phyloP scores from a whole-genome alignment of 2,888 invertebrate species.

The Ophraella communa region DNA sequence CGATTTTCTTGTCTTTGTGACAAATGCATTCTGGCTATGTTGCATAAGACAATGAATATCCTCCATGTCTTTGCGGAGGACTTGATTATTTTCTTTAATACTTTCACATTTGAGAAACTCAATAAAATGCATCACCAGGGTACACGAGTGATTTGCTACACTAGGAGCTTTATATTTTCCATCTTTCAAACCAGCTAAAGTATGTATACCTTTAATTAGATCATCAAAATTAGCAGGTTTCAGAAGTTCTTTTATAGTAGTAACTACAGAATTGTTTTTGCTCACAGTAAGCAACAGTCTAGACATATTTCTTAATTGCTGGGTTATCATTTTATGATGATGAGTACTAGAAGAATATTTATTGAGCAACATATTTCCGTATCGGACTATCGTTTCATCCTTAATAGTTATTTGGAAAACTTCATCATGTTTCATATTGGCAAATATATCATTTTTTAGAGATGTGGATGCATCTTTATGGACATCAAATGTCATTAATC shows the following conservation, averaged over 20 bases:
- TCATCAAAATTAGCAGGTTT: background rate
- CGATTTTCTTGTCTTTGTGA: conserved; percentile 8
- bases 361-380: background rate
- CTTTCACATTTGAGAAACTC: too few species aligned
- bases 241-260: too few species aligned
- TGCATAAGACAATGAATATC: too few species aligned
- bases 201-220: too few species aligned
- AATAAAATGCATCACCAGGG: background rate
- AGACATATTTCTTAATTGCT: too few species aligned
- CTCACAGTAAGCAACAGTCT: too few species aligned
- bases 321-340: background rate
- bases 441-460: background rate
- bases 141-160: conserved; percentile 10
- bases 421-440: background rate
- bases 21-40: too few species aligned
- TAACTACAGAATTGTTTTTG: too few species aligned
- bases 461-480: background rate
- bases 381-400: background rate
- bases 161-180: too few species aligned
- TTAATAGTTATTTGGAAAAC: background rate
- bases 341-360: background rate
- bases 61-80: background rate
- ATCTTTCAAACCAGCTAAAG: too few species aligned
- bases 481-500: background rate
- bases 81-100: too few species aligned